A percentile compares a stretch with the other conserved stretches of the same genome.
Conservation (phyloP, 2,113 vertebrate species). For the Tachuris rubrigastra region DNA sequence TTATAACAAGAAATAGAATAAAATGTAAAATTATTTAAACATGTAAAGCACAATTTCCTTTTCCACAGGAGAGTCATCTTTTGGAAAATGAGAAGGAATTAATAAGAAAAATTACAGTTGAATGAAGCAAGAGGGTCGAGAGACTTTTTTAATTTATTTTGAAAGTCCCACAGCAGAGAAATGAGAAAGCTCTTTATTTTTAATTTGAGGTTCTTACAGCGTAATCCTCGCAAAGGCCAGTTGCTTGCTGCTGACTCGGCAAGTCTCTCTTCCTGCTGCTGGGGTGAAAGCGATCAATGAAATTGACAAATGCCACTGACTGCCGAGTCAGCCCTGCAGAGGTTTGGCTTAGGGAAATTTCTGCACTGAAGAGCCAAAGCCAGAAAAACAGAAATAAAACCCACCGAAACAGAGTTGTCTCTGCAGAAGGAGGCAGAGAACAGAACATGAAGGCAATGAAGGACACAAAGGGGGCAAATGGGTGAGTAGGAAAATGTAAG, state of each 20-base stretch:
- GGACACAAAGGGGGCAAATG: neutral
- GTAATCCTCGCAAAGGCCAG: neutral
- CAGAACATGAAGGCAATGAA: neutral
- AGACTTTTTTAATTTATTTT: conserved; percentile 14
- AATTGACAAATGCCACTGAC: conserved; percentile 62
- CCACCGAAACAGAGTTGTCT: neutral
- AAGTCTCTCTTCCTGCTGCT: neutral
- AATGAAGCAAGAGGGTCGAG: conserved; percentile 19
- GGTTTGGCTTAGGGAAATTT: conserved; percentile 7
- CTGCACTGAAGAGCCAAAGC: conserved; percentile 6
- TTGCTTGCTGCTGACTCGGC: conserved; percentile 37
- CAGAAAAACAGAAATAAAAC: neutral
- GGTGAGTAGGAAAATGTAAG: neutral
- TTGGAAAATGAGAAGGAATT: conserved; percentile 34
- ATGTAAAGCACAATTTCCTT: conserved; percentile 22
- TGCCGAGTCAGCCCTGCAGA: conserved; percentile 56
- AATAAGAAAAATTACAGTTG: conserved; percentile 35
- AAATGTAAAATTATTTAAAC: conserved; percentile 45
- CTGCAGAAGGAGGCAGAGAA: conserved; percentile 5
- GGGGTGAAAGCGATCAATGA: conserved; percentile 47
- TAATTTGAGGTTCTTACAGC: conserved; percentile 39
- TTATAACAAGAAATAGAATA: conserved; percentile 7
- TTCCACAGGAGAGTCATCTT: conserved; percentile 12
- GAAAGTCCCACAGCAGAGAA: conserved; percentile 39
- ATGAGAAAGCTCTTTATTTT: conserved; percentile 28